Evolutionary conservation across 1,140 invertebrate species (phyloP).

Genomic region (Mercenaria mercenaria): DNA sequence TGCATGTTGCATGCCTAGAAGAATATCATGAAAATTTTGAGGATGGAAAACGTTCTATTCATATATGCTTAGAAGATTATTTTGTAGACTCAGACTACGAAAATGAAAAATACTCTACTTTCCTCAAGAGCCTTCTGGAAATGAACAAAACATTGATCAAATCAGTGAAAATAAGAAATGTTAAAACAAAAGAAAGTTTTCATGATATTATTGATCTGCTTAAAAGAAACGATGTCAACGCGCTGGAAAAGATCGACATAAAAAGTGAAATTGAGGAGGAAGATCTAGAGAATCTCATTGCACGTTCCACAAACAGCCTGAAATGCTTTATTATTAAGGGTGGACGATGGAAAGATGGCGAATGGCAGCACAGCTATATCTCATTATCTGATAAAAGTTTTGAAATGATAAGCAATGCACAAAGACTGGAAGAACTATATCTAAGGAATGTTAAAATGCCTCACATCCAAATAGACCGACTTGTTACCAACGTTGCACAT

Average conservation of each 20-base stretch:
- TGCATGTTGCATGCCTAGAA: neutral
- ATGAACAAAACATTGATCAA: neutral
- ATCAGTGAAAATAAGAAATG: neutral
- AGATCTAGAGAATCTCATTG: neutral
- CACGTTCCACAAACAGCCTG: neutral
- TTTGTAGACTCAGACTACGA: neutral
- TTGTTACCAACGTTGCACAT: neutral
- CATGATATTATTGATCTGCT: neutral
- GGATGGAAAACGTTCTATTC: too few relatives aligned
- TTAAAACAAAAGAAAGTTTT: neutral
- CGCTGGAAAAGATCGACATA: neutral
- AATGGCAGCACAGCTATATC: neutral
- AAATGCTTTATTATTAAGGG: neutral
- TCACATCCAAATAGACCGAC: neutral
- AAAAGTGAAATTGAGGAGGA: neutral
- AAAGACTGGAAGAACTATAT: neutral
- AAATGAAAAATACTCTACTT: neutral
- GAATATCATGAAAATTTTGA: neutral
- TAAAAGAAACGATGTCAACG: neutral
- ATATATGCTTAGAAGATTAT: neutral
- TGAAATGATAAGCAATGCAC: neutral
- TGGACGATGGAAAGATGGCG: neutral
- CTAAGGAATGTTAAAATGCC: neutral
- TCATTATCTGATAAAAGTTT: neutral
- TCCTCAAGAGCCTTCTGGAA: neutral